Base-by-base conservation (phyloP, 37 sponge, comb jelly and placozoan genomes). In the Beroe forskalii region DNA sequence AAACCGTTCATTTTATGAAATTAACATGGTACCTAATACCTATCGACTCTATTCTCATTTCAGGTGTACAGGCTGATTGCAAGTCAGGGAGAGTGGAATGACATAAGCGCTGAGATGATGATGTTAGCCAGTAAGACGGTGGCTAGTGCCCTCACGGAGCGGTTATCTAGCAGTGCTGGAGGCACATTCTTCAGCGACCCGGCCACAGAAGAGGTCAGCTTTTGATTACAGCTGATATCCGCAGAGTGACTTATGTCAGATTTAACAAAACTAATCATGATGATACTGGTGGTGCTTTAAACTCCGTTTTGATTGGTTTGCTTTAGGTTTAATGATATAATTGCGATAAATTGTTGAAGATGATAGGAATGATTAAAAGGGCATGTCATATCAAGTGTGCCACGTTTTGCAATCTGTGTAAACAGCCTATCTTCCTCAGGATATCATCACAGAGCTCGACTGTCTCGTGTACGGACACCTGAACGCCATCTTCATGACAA, bases 401-500 rank as follows among this genome's bases (percentile, higher is more conserved):
- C n/a, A n/a, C n/a, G n/a, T n/a, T n/a, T n/a, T n/a, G n/a, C n/a
- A n/a, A n/a, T n/a, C n/a, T n/a, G n/a, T n/a, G n/a, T n/a, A n/a
- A n/a, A n/a, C 9, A 55, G 60, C 60, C 60, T 55, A 9, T 19
- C 60, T 55, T 55, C 14, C 40, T 1, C 55, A 80, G 86, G 86
- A 80, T 44, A 0, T 80, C 4, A 37, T 80, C 19, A 80, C 86
- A 44, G 86, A 80, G 55, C 4, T 80, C 0, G 86, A 80, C 55
- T 80, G 86, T 44, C 30, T 80, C n/a, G 28, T 80, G 22, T 80
- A 80, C 27, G 86, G 86, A 4, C 86, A 80, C 30, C 86, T 80
- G 4, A 80, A 80, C 55, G 86, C 86, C 44, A 80, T 80, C 44
- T 80, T 80, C 30, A 80, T 80, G 86, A 80, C 86, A 20, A 80